A percentile compares a stretch with the other conserved stretches of the same genome.
These are phyloP conservation scores for Acanthornis magna DNA, from an alignment of 2,797 vertebrate genomes.

Conservation along the genomic window DNA sequence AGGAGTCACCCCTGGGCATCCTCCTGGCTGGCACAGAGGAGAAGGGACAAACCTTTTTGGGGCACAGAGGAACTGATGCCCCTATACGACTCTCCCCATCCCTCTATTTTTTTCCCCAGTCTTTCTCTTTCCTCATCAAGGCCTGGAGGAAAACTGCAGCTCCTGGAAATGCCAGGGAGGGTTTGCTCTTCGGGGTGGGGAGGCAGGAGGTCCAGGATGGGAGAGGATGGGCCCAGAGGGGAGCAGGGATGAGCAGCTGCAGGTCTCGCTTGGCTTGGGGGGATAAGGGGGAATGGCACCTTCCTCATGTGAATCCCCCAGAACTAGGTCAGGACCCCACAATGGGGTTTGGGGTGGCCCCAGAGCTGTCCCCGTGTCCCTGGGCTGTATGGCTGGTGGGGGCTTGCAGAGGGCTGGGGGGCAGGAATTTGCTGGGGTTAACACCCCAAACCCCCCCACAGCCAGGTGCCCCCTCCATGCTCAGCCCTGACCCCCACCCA, in stretches of 20 bases:
- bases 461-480: accelerated
- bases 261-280: neutral
- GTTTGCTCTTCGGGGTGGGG: neutral
- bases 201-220: neutral
- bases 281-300: accelerated
- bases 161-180: neutral
- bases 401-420: neutral
- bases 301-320: too few relatives aligned
- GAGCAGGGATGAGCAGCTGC: neutral
- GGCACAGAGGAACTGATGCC: accelerated
- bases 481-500: accelerated
- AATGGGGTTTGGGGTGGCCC: neutral
- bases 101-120: accelerated
- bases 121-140: neutral
- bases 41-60: accelerated
- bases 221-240: neutral
- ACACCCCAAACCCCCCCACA: neutral
- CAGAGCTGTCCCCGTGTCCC: neutral
- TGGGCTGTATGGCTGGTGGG: accelerated
- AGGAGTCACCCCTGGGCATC: neutral
- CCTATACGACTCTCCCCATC: accelerated
- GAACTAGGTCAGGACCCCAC: neutral
- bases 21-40: neutral
- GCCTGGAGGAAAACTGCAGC: neutral
- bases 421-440: neutral